Base-by-base conservation (phyloP, 2,113 vertebrate genomes). In the Pontoporia blainvillei region DNA sequence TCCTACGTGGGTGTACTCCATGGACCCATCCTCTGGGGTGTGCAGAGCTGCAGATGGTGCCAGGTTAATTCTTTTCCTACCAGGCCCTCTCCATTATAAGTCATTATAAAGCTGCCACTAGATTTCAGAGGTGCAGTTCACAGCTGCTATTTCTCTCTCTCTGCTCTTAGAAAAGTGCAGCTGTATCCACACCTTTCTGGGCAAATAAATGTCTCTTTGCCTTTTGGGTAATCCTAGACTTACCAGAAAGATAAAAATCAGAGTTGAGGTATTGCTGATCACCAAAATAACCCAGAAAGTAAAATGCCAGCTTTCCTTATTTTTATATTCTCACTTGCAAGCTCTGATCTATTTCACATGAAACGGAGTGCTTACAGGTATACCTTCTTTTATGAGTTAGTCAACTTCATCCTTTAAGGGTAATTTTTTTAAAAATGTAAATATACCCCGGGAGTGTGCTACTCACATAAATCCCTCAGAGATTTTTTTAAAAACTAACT, bases 241-340 rank as follows among this genome's bases (percentile, higher is more conserved):
- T 73, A 92, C n/a, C 57, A 75, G 79, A 89, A 86, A 94, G 76
- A 44, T 67, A 41, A 61, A 95, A 95, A 39, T 93, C 34, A 90
- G 72, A 90, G 36, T 31, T 86, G 66, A 96, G 13, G 29, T 95
- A 95, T 92, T 86, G 8, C n/a, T 92, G 69, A 44, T 64, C 10
- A 57, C n/a, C 21, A 78, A 76, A 93, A 86, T 76, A 57, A 83
- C 8, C 6, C 27, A 83, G 72, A 57, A 91, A 79, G 49, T 69
- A 89, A 91, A 69, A 90, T 18, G 6, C 23, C 31, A 91, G 0
- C 59, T 78, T 57, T 57, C 6, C 3, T 52, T 46, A 73, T 46
- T 66, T 91, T 87, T 86, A 41, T 44, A 62, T 7, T 69, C 11
- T 72, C 8, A 8, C 18, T 44, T 57, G 18, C 46, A 17, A 39